Evolutionary conservation across 2,888 invertebrate genomes (phyloP), one percentile per base, ranked within the genome.

Genomic region (Latrodectus hesperus): DNA sequence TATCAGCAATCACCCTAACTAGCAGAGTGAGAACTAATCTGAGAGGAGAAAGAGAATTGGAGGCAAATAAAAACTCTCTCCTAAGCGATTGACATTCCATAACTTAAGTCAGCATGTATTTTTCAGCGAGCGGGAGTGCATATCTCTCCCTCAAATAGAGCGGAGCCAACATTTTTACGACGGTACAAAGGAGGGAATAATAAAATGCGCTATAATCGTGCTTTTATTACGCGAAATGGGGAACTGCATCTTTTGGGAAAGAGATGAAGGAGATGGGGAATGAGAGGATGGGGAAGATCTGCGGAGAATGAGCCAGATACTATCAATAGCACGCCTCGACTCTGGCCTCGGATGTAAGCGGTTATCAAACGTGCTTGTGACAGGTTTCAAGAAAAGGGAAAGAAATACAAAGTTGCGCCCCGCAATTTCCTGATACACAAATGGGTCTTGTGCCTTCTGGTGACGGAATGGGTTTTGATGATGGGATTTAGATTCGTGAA

Each of bases 301-400:
- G 74, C 38, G 67, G 22, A 55, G 76, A 86, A 71, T 38, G 80
- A 81, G 86, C 65, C 55, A 81, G 86, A 87, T 87, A 87, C 86
- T 77, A 87, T 87, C 86, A 87, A 87, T 87, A 87, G 86, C 86
- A 87, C 86, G 81, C 81, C 81, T 77, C 71, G 26, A 55, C 55
- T 76, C 75, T 80, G 53, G 53, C 75, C 67, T 65, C 71, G 55
- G 71, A 64, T 77, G 86, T 87, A 87, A 87, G 86, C 81, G 86
- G 86, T 87, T 87, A 87, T 87, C 86, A 87, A 81, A 81, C 86
- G 86, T 87, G 86, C 81, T 77, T 87, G 77, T 87, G 86, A 87
- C 86, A 87, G 81, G 86, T 87, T 87, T 80, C 81, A 49, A 55
- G 67, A 67, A 72, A 81, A 70, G 52, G 76, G 81, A 75, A 70